These are phyloP conservation scores for Idaea straminata DNA, from an alignment of 2,888 invertebrate genomes.

Conservation along the genomic window DNA sequence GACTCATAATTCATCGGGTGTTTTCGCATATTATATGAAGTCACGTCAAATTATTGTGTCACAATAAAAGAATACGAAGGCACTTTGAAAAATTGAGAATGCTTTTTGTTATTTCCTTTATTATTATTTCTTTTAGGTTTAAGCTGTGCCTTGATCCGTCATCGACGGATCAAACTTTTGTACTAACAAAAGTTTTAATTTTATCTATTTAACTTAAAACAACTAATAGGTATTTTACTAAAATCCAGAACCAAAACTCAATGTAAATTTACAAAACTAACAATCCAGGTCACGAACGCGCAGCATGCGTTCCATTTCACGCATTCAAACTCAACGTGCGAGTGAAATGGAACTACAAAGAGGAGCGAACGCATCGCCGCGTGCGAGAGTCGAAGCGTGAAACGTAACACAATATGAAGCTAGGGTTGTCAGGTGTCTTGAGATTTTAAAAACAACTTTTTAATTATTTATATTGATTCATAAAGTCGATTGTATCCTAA, in stretches of 20 bases:
- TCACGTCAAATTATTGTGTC: too few species aligned
- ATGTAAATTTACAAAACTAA: neutral
- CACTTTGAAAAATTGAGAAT: too few species aligned
- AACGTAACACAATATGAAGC: slow-evolving; percentile 10
- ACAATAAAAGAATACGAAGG: too few species aligned
- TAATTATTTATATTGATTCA: neutral
- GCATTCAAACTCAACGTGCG: slow-evolving; percentile 5
- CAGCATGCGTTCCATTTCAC: slow-evolving; percentile 16
- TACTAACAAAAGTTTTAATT: too few species aligned
- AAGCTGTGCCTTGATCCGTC: too few species aligned
- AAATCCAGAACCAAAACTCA: neutral
- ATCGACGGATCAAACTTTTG: too few species aligned
- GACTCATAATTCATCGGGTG: too few species aligned
- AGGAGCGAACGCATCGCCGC: slow-evolving; percentile 14
- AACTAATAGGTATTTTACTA: neutral
- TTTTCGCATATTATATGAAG: too few species aligned
- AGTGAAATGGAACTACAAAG: slow-evolving; percentile 8
- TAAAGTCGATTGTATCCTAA: neutral
- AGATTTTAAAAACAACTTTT: neutral
- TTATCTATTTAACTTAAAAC: too few species aligned
- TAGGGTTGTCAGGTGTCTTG: slow-evolving; percentile 9
- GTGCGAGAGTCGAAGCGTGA: slow-evolving; percentile 9
- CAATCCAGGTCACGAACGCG: slow-evolving; percentile 2
- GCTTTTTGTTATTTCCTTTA: too few species aligned
- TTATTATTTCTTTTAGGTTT: too few species aligned